Evolutionary conservation across 2,888 invertebrate species (phyloP).

Genomic region (Agrotis puta): DNA sequence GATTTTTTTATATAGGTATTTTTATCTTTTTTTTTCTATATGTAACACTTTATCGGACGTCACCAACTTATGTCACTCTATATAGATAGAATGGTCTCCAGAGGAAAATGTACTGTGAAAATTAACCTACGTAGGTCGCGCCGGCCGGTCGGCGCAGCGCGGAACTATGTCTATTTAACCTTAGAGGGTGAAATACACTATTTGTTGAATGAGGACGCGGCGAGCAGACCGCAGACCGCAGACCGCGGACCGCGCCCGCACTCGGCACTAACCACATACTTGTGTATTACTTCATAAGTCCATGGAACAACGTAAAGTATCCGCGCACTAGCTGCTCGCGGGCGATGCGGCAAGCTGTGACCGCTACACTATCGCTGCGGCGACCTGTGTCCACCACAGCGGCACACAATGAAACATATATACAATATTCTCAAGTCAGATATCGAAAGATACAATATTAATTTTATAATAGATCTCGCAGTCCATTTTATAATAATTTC

Average conservation of each 20-base stretch:
- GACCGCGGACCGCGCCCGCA: constrained; percentile 25
- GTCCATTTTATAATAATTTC: constrained; percentile 37
- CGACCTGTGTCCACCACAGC: constrained; percentile 22
- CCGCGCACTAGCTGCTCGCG: background rate
- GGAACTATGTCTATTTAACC: constrained; percentile 50
- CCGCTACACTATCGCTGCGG: constrained; percentile 18
- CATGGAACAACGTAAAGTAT: constrained; percentile 27
- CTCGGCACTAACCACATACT: constrained; percentile 56
- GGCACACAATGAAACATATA: constrained; percentile 42
- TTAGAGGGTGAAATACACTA: constrained; percentile 76
- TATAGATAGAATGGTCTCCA: constrained; percentile 74
- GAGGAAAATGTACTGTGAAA: constrained; percentile 83
- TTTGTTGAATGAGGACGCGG: constrained; percentile 58
- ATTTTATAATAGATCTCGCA: constrained; percentile 47
- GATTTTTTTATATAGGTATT: constrained; percentile 84
- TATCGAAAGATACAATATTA: constrained; percentile 42
- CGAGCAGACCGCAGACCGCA: constrained; percentile 44
- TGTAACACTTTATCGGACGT: constrained; percentile 87
- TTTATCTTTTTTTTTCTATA: constrained; percentile 82
- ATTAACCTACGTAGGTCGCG: constrained; percentile 74
- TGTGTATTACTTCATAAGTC: constrained; percentile 34
- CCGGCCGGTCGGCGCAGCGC: constrained; percentile 22
- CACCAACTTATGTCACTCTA: constrained; percentile 84
- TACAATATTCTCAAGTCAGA: constrained; percentile 46
- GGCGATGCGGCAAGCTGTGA: background rate